These are phyloP conservation scores for Priocnemis perturbator DNA, from an alignment of 2,888 invertebrate genomes.

Conservation along the genomic window DNA sequence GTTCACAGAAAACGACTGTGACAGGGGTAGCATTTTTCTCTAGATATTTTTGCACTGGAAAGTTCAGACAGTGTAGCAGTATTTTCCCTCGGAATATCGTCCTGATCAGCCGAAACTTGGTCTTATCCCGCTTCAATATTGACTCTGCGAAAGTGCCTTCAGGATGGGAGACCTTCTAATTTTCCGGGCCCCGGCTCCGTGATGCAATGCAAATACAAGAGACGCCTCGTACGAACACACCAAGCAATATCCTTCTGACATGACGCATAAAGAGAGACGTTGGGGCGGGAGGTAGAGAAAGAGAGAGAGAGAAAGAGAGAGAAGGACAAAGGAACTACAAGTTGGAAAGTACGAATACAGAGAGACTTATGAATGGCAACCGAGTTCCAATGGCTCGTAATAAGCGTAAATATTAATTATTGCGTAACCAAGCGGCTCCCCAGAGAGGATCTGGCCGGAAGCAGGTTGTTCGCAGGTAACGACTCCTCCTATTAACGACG, in stretches of 20 bases:
- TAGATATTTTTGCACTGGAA: no score
- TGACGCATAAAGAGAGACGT: not conserved
- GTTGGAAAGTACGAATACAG: no score
- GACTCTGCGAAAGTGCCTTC: constrained; percentile 63
- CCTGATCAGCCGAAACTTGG: constrained; percentile 58
- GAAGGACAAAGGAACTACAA: no score
- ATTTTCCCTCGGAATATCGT: not conserved
- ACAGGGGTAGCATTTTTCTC: no score
- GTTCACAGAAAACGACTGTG: no score
- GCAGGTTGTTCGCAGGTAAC: no score
- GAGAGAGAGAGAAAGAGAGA: not conserved
- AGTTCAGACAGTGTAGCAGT: no score
- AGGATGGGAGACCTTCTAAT: constrained; percentile 66
- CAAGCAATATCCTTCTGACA: constrained; percentile 3
- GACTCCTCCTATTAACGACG: no score
- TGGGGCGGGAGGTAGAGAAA: not conserved
- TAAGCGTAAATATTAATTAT: constrained; percentile 25
- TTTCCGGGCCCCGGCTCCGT: constrained; percentile 64
- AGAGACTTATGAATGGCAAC: no score
- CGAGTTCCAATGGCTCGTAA: not conserved
- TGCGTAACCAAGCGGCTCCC: constrained; percentile 1
- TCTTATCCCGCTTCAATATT: constrained; percentile 67
- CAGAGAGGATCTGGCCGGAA: not conserved
- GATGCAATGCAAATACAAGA: constrained; percentile 65
- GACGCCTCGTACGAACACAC: constrained; percentile 21